A percentile compares a stretch with the other conserved stretches of the same genome.
phyloP scores from a whole-genome alignment of 2,113 vertebrate genomes.

The Lathamus discolor region DNA sequence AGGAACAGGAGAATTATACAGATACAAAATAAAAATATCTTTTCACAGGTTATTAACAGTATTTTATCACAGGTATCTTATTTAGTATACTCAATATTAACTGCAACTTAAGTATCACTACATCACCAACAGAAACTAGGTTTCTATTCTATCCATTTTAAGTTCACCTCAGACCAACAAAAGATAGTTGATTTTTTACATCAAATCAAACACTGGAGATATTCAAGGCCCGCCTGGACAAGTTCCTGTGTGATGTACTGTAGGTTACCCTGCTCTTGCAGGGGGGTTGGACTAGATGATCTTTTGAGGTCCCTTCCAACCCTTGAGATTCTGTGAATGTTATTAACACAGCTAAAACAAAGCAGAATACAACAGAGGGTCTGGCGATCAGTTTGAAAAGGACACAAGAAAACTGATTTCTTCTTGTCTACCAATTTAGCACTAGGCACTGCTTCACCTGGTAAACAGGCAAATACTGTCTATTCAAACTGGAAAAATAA shows the following conservation, averaged over 20 bases:
- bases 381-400: background rate
- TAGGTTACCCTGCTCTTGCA: too few species aligned
- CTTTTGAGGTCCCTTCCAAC: too few species aligned
- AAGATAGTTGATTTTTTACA: background rate
- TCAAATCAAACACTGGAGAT: background rate
- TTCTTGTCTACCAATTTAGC: background rate
- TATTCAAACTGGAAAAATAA: background rate
- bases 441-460: background rate
- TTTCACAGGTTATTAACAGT: fast-evolving
- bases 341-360: background rate
- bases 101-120: background rate
- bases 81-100: background rate
- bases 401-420: background rate
- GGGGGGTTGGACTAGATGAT: too few species aligned
- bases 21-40: background rate
- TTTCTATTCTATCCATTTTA: background rate
- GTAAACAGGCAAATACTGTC: background rate
- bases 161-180: background rate
- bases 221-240: too few species aligned
- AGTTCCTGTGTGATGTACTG: too few species aligned
- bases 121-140: background rate
- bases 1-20: fast-evolving
- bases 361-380: background rate
- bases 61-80: background rate
- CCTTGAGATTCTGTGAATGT: too few species aligned